These are phyloP conservation scores for Linyphia triangularis DNA, from an alignment of 2,888 invertebrate species.

Conservation along the genomic window DNA sequence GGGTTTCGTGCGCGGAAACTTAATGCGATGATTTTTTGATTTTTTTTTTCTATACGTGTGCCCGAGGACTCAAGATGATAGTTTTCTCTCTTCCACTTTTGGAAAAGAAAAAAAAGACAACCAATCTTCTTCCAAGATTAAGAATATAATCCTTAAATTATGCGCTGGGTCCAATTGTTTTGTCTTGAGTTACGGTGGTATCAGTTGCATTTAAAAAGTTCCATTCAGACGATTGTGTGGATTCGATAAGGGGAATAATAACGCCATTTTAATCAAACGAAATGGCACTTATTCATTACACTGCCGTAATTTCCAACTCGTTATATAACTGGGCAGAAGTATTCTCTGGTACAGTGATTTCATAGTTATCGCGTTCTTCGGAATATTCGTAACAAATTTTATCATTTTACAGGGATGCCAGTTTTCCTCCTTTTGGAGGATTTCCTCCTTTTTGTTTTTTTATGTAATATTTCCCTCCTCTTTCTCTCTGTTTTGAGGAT, in stretches of 20 bases:
- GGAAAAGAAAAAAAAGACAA: not conserved
- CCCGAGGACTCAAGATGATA: too few relatives aligned
- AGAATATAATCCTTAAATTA: conserved; percentile 35
- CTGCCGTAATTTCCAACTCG: not conserved
- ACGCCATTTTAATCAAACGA: not conserved
- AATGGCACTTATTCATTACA: not conserved
- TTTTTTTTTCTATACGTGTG: not conserved
- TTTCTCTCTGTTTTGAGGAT: too few relatives aligned
- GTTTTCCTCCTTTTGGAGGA: too few relatives aligned
- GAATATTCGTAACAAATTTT: too few relatives aligned
- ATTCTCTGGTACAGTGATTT: too few relatives aligned
- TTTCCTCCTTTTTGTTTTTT: too few relatives aligned
- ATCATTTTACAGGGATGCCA: too few relatives aligned
- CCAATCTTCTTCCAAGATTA: too few relatives aligned
- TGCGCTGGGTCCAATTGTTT: conserved; percentile 37
- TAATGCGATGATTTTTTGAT: not conserved
- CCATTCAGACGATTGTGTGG: not conserved
- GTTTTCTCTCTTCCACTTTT: not conserved
- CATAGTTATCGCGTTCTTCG: too few relatives aligned
- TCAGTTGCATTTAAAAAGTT: conserved; percentile 29
- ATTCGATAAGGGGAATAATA: not conserved
- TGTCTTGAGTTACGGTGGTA: conserved; percentile 20
- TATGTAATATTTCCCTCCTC: too few relatives aligned
- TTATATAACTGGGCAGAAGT: not conserved
- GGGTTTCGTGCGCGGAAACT: conserved; percentile 15